Percentiles rank a stretch among this genome's conserved stretches.
These are phyloP conservation scores for Lepidurus packardi DNA, from an alignment of 1,140 invertebrate species.

Conservation along the genomic window DNA sequence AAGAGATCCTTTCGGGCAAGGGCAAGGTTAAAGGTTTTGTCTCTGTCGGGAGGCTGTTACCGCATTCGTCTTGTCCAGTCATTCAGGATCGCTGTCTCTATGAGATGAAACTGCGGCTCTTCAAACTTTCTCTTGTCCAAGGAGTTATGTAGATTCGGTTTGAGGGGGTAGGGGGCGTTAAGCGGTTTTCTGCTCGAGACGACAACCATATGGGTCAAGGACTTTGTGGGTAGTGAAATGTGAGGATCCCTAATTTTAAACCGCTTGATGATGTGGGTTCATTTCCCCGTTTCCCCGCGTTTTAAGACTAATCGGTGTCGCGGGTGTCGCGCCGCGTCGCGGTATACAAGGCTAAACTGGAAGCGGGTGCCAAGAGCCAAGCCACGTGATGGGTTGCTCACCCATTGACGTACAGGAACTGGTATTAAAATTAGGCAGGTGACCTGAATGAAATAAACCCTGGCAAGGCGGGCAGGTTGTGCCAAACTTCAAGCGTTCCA, in stretches of 20 bases:
- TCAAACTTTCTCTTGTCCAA: too few relatives aligned
- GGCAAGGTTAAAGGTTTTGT: not conserved
- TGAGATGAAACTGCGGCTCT: too few relatives aligned
- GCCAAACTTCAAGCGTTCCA: too few relatives aligned
- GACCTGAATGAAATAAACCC: conserved; percentile 10
- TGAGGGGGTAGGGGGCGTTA: not conserved
- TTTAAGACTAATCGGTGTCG: not conserved
- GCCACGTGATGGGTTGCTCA: not conserved
- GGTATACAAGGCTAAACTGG: not conserved
- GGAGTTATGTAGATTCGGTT: not conserved
- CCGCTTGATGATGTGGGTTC: conserved; percentile 1
- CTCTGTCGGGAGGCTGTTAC: not conserved
- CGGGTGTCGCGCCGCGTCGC: not conserved
- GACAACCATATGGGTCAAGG: not conserved
- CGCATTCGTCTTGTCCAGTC: not conserved
- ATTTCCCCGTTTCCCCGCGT: not conserved
- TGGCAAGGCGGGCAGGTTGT: not conserved
- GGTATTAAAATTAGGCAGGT: not conserved
- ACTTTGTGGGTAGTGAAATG: not conserved
- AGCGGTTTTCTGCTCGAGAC: not conserved
- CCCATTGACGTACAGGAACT: not conserved
- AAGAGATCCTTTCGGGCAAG: not conserved
- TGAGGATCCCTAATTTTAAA: conserved; percentile 20
- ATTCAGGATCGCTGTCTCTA: too few relatives aligned
- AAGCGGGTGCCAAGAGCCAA: not conserved